Conservation (phyloP, 2,113 vertebrate genomes). For the Nestor notabilis region DNA sequence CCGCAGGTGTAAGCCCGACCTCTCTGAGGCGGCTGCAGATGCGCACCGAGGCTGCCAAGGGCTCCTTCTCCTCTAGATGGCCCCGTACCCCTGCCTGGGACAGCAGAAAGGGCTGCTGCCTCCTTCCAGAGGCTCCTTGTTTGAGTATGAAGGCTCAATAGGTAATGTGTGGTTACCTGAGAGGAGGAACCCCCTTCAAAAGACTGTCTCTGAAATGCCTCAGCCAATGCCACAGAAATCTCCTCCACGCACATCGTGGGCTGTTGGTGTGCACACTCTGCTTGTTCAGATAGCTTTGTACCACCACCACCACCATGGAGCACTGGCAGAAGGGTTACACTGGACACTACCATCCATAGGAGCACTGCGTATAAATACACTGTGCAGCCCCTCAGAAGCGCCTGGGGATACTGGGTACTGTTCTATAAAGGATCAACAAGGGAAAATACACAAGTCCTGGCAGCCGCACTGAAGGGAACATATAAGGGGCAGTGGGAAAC, state of each 20-base stretch:
- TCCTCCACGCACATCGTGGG: neutral
- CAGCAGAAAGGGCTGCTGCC: too few species aligned
- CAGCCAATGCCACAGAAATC: neutral
- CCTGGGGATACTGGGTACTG: neutral
- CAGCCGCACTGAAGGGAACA: neutral
- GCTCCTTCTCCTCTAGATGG: slow-evolving; percentile 8
- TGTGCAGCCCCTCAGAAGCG: neutral
- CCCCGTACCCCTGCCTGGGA: neutral
- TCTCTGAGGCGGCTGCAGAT: neutral
- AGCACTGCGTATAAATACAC: rapidly evolving
- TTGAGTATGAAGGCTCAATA: rapidly evolving
- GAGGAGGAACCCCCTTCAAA: neutral
- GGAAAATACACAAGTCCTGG: neutral
- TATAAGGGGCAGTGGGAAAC: neutral
- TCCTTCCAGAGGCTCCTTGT: neutral
- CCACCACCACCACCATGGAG: rapidly evolving
- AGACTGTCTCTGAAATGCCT: neutral
- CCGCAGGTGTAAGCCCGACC: neutral
- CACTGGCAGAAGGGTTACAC: too few species aligned
- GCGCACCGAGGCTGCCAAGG: neutral
- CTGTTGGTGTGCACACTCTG: rapidly evolving
- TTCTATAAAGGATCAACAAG: rapidly evolving
- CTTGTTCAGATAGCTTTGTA: rapidly evolving
- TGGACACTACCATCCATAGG: rapidly evolving
- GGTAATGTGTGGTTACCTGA: rapidly evolving